Conservation (phyloP, 2,797 vertebrate species). For the Neosilurus mollespiculum region DNA sequence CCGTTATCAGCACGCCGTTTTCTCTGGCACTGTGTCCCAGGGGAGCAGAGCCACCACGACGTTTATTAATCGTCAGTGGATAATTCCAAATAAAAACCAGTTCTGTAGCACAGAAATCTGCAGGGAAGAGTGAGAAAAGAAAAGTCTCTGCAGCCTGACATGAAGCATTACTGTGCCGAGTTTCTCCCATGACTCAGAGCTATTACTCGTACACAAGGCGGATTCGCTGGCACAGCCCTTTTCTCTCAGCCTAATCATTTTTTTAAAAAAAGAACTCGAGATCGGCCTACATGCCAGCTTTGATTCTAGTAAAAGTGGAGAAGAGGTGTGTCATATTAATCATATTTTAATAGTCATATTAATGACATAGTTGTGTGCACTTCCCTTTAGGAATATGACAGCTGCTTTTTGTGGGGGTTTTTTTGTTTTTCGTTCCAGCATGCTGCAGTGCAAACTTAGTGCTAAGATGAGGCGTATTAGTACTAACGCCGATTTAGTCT, state of each 20-base stretch:
- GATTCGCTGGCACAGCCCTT: conserved; percentile 40
- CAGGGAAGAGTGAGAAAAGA: conserved; percentile 50
- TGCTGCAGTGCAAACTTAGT: conserved; percentile 9
- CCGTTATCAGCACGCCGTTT: conserved; percentile 62
- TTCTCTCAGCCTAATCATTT: conserved; percentile 29
- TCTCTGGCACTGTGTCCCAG: conserved; percentile 56
- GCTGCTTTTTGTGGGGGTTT: neutral
- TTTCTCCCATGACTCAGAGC: conserved; percentile 55
- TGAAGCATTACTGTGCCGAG: conserved; percentile 62
- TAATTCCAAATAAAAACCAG: conserved; percentile 67
- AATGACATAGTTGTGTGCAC: conserved; percentile 34
- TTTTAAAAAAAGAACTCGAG: neutral
- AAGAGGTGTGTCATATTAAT: neutral
- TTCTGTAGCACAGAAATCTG: conserved; percentile 43
- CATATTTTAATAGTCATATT: conserved; percentile 20
- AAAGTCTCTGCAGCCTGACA: conserved; percentile 46
- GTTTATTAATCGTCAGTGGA: conserved; percentile 69
- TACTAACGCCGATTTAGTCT: neutral
- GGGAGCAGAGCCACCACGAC: conserved; percentile 55
- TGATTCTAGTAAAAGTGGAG: neutral
- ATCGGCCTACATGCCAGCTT: conserved; percentile 33
- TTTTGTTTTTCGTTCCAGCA: neutral
- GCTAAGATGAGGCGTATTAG: conserved; percentile 19
- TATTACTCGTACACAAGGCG: conserved; percentile 53
- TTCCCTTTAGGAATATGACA: conserved; percentile 23